These are phyloP conservation scores for Lepilemur septentrionalis DNA, from an alignment of 2,797 vertebrate species.

Conservation along the genomic window DNA sequence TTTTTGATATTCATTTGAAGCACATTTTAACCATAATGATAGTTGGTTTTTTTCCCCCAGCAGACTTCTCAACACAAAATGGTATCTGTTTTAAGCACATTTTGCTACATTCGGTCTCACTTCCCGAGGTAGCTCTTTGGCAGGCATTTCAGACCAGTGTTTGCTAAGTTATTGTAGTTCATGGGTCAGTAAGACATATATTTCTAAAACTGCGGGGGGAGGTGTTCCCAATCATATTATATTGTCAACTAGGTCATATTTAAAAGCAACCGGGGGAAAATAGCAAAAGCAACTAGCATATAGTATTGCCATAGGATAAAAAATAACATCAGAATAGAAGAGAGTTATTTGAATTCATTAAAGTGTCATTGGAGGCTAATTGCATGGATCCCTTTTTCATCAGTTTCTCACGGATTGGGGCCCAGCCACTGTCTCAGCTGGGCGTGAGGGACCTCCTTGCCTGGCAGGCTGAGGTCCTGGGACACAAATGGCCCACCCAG, in stretches of 20 bases:
- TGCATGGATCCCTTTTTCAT: neutral
- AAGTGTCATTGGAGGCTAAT: neutral
- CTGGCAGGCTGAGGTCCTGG: neutral
- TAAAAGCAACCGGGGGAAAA: neutral
- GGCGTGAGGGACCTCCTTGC: neutral
- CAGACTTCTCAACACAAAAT: neutral
- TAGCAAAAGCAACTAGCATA: neutral
- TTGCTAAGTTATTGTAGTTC: conserved; percentile 3
- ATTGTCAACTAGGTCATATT: neutral
- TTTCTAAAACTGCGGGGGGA: neutral
- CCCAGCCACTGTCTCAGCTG: neutral
- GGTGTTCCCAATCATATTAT: neutral
- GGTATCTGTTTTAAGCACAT: conserved; percentile 1
- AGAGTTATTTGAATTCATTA: neutral
- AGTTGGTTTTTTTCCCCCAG: neutral
- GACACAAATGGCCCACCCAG: neutral
- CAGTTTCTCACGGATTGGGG: neutral
- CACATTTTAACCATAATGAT: neutral
- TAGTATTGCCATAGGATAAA: neutral
- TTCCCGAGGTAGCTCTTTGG: neutral
- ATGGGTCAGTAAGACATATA: neutral
- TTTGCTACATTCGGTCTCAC: neutral
- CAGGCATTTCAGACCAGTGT: neutral
- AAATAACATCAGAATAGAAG: neutral
- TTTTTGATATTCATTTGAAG: conserved; percentile 35